Conservation (phyloP, 1,140 invertebrate species). For the Euura saliciscinereae region DNA sequence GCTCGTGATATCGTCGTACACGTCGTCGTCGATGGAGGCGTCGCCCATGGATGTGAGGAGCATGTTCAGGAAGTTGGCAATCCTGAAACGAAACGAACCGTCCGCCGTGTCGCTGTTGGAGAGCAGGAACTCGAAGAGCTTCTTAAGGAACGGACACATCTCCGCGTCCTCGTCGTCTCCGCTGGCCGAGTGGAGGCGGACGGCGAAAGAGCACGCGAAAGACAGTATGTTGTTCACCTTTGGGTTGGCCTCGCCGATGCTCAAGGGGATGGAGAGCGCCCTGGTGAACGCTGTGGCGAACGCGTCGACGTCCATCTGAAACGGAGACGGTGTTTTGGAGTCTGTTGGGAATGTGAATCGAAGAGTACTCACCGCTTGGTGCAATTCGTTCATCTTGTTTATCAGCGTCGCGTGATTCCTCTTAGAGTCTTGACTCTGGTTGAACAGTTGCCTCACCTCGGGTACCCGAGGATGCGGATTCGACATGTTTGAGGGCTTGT, state of each 20-base stretch:
- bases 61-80: slow-evolving; percentile 78
- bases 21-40: slow-evolving; percentile 76
- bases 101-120: slow-evolving; percentile 64
- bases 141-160: slow-evolving; percentile 41
- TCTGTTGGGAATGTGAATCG: too few relatives aligned
- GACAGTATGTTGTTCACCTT: slow-evolving; percentile 61
- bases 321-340: slow-evolving; percentile 14
- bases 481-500: too few relatives aligned
- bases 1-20: slow-evolving; percentile 74
- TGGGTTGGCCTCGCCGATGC: slow-evolving; percentile 46
- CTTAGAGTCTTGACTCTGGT: too few relatives aligned
- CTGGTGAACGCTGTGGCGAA: slow-evolving; percentile 41
- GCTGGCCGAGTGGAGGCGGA: slow-evolving; percentile 36
- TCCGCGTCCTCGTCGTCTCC: slow-evolving; percentile 36
- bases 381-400: too few relatives aligned
- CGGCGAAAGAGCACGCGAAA: slow-evolving; percentile 64
- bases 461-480: too few relatives aligned
- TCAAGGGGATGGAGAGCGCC: slow-evolving; percentile 42
- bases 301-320: slow-evolving; percentile 36
- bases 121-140: slow-evolving; percentile 45
- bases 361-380: too few relatives aligned
- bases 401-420: too few relatives aligned
- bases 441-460: too few relatives aligned
- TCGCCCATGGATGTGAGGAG: slow-evolving; percentile 76
- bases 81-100: slow-evolving; percentile 70